phyloP scores from a whole-genome alignment of 2,797 vertebrate genomes.

The Enteromius argenteus region DNA sequence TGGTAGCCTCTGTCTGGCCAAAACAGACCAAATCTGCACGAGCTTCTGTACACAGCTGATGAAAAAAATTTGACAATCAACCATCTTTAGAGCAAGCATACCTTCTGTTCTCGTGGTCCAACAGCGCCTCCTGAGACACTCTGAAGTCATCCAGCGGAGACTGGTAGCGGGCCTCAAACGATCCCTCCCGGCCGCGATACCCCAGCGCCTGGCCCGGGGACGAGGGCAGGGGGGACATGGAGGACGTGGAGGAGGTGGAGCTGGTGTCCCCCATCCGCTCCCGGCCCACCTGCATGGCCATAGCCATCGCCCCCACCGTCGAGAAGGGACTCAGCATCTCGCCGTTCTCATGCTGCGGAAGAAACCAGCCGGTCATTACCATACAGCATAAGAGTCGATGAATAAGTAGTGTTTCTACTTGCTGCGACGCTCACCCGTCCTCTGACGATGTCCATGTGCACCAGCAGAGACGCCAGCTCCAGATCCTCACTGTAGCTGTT shows the following conservation, averaged over 20 bases:
- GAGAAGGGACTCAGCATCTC: constrained; percentile 84
- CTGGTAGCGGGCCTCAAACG: constrained; percentile 91
- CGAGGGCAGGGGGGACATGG: constrained; percentile 75
- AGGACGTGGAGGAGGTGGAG: constrained; percentile 65
- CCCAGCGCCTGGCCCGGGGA: constrained; percentile 80
- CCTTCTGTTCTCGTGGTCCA: constrained; percentile 93
- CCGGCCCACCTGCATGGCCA: constrained; percentile 76
- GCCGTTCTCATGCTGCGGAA: constrained; percentile 87
- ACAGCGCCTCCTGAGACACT: constrained; percentile 88
- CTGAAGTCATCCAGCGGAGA: constrained; percentile 92
- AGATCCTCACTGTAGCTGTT: constrained; percentile 98
- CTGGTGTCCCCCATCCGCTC: constrained; percentile 84
- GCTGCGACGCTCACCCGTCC: constrained; percentile 81
- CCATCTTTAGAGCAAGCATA: constrained; percentile 59
- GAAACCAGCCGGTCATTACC: neutral
- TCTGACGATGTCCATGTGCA: constrained; percentile 87
- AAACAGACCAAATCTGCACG: too few species aligned
- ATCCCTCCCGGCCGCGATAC: constrained; percentile 86
- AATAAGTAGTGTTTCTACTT: neutral
- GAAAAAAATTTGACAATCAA: too few species aligned
- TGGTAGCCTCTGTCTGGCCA: too few species aligned
- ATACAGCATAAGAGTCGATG: too few species aligned
- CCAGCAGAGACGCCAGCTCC: constrained; percentile 92
- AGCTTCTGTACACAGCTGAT: too few species aligned
- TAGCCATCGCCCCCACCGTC: constrained; percentile 49